Conservation (phyloP, 1,140 invertebrate species). For the Bursaphelenchus mucronatus region DNA sequence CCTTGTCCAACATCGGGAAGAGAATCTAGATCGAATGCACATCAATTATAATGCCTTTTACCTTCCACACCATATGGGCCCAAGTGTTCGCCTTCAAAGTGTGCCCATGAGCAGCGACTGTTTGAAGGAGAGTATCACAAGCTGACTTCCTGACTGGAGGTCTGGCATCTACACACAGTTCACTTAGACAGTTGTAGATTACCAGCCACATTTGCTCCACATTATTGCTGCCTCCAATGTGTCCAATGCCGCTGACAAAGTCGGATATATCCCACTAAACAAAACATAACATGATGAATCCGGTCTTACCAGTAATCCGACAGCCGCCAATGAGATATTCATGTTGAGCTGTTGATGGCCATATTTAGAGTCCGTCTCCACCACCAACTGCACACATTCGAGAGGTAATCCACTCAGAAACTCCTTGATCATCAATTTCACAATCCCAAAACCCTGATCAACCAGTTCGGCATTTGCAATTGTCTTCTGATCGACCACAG, state of each 20-base stretch:
- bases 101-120: slow-evolving; percentile 84
- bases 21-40: slow-evolving; percentile 68
- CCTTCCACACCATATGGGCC: slow-evolving; percentile 53
- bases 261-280: slow-evolving; percentile 60
- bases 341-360: slow-evolving; percentile 91
- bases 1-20: slow-evolving; percentile 90
- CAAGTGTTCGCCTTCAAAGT: slow-evolving; percentile 48
- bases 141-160: slow-evolving; percentile 95
- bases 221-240: slow-evolving; percentile 20
- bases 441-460: slow-evolving; percentile 35
- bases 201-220: slow-evolving; percentile 56
- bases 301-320: slow-evolving; percentile 79
- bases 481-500: slow-evolving; percentile 69
- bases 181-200: slow-evolving; percentile 65
- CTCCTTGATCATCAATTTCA: slow-evolving; percentile 78
- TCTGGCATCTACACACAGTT: slow-evolving; percentile 86
- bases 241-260: slow-evolving; percentile 42
- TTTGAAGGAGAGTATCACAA: slow-evolving; percentile 94
- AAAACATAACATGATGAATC: slow-evolving; percentile 23
- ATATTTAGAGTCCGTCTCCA: slow-evolving; percentile 90
- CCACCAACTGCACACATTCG: slow-evolving; percentile 79
- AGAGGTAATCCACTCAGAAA: slow-evolving; percentile 65
- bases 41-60: slow-evolving; percentile 23
- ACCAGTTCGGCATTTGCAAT: slow-evolving; percentile 43
- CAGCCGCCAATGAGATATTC: slow-evolving; percentile 94